Evolutionary conservation across 2,888 invertebrate species (phyloP).

Genomic region (Ennomos erosarius): DNA sequence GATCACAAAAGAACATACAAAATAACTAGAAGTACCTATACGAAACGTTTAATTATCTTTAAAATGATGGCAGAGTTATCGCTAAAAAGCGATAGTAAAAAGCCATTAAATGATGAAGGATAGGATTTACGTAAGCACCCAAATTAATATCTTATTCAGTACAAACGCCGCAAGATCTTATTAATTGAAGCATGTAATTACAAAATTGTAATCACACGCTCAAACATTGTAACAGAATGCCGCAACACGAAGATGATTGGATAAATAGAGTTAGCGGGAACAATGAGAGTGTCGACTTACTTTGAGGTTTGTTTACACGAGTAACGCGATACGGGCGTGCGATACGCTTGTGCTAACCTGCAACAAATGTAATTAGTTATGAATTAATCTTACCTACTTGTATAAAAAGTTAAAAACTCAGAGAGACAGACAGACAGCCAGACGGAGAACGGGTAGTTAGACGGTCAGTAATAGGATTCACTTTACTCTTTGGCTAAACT

Average conservation of each 20-base stretch:
- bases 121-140: background rate
- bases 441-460: too few species aligned
- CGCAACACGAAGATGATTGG: slow-evolving; percentile 31
- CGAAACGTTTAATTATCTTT: too few species aligned
- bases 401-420: background rate
- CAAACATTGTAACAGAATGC: slow-evolving; percentile 18
- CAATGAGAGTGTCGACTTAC: slow-evolving; percentile 40
- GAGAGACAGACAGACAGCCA: too few species aligned
- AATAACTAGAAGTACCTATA: too few species aligned
- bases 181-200: slow-evolving; percentile 24
- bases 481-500: too few species aligned
- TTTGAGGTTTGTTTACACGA: slow-evolving; percentile 23
- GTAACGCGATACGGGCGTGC: slow-evolving; percentile 31
- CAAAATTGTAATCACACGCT: slow-evolving; percentile 26
- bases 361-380: slow-evolving; percentile 39
- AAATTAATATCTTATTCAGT: background rate
- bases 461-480: too few species aligned
- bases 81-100: too few species aligned
- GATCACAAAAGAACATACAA: too few species aligned
- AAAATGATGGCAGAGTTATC: too few species aligned
- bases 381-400: slow-evolving; percentile 7
- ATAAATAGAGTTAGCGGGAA: slow-evolving; percentile 19
- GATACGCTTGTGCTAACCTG: slow-evolving; percentile 39
- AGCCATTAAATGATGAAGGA: too few species aligned
- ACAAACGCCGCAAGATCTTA: slow-evolving; percentile 8